phyloP scores from a whole-genome alignment of 2,797 vertebrate species.

The Scolopax rusticola region DNA sequence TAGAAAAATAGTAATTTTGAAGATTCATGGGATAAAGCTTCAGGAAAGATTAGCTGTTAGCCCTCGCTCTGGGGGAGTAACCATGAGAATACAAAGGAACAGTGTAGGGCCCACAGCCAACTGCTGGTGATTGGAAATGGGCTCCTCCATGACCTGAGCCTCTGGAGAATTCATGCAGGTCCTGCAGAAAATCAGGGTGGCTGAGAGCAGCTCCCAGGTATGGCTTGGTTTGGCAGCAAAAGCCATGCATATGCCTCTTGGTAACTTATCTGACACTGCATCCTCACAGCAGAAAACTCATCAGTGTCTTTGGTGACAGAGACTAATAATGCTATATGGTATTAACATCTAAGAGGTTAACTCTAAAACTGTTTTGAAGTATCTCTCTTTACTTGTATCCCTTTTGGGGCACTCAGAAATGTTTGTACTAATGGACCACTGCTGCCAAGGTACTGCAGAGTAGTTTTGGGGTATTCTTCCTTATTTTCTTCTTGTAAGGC shows the following conservation, averaged over 20 bases:
- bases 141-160: not conserved
- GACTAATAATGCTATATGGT: not conserved
- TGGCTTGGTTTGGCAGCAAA: not conserved
- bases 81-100: not conserved
- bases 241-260: not conserved
- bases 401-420: not conserved
- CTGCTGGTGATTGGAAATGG: not conserved
- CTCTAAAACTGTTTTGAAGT: not conserved
- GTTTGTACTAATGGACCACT: not conserved
- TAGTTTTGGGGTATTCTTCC: not conserved
- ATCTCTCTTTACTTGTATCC: not conserved
- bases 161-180: not conserved
- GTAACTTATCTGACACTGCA: not conserved
- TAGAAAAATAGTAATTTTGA: not conserved
- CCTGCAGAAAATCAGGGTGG: not conserved
- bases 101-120: not conserved
- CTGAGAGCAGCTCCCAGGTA: not conserved
- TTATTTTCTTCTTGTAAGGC: not conserved
- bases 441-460: not conserved
- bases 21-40: not conserved
- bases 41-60: not conserved
- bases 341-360: not conserved
- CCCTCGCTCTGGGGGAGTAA: not conserved
- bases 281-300: not conserved
- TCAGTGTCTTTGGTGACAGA: not conserved